Base-by-base conservation (phyloP, 2,797 vertebrate species). In the Chiroxiphia lanceolata region DNA sequence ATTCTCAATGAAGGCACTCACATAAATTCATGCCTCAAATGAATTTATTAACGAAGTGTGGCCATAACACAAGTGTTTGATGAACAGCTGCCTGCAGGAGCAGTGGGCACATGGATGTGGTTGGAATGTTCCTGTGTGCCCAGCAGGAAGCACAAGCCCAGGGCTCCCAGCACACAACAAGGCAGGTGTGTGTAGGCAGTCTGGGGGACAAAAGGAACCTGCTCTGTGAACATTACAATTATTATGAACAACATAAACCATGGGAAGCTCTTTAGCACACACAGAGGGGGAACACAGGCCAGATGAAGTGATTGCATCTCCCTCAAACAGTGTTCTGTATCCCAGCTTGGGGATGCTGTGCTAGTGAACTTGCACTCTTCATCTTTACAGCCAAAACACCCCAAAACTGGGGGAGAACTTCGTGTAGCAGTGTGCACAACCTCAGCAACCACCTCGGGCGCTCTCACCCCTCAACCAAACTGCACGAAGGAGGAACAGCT, bases 101-200 rank as follows among this genome's bases (percentile, higher is more conserved):
- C 51, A 31, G 27, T 13, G 15, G 34, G 25, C 34, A 50, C 14
- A 22, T 17, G 29, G 33, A 33, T 5, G 6, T 18, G 29, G 38
- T 14, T 57, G 71, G 65, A 70, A 10, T 16, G 19, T 34, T 38
- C 26, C 29, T 34, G 25, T 1, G 38, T 40, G 31, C 67, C 53
- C 38, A 36, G n/a, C 0, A 50, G n/a, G 6, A 15, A n/a, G 36
- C 48, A 57, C 47, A 38, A 40, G 19, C 23, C 44, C 60, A 15
- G 16, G 13, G 36, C 10, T 10, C 27, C 36, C 45, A 67, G 33
- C 33, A 64, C 8, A 1, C 6, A 6, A 38, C n/a, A 64, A 50
- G n/a, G 50, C 0, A 60, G 18, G 25, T 0, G 0, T 6, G 10
- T 36, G 4, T 10, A 50, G 64, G 6, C 34, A 91, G 51, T 10